Base-by-base conservation (phyloP, 2,797 vertebrate species). In the Enteromius fasciolatus region DNA sequence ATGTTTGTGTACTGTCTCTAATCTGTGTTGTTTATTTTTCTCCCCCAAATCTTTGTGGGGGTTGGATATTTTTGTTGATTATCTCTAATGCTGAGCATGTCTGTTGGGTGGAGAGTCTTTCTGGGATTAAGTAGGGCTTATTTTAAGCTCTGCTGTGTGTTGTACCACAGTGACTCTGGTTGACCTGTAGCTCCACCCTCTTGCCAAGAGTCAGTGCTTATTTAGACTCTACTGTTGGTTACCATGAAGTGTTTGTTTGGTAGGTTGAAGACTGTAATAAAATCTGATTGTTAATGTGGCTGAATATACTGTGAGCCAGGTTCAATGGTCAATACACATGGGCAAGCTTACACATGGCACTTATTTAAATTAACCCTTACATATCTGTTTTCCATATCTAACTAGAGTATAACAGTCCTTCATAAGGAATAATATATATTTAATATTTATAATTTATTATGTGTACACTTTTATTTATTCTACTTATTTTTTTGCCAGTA, bases 61-160 rank as follows among this genome's bases (percentile, higher is more conserved):
- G 78, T 75, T 44, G 73, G 83, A 48, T 83, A 57, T 83, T 57
- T 33, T 54, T 63, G 52, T 83, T 44, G 66, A 77, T 69, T 69
- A 44, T 79, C 52, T 57, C 25, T 64, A 44, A 78, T 77, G 36
- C 70, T 77, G 67, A 79, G 28, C 70, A 17, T 82, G 20, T n/a
- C 28, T 82, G 18, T 81, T 67, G 88, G 89, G 89, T 87, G 87
- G 87, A 78, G 83, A 81, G 48, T 83, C 44, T 77, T 59, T 83
- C 63, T 66, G 68, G 39, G 46, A 54, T 67, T 80, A 80, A 89
- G 82, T 83, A 70, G 77, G 68, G 78, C 78, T 90, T 94, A 93
- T 92, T 94, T 93, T 89, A 91, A 91, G 83, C 73, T 74, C 52
- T 80, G 73, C 86, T 86, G 64, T 87, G 81, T 86, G 87, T 87